Evolutionary conservation across 2,888 invertebrate species (phyloP), one percentile per base, ranked within the genome.

Genomic region (Eupithecia abbreviata): DNA sequence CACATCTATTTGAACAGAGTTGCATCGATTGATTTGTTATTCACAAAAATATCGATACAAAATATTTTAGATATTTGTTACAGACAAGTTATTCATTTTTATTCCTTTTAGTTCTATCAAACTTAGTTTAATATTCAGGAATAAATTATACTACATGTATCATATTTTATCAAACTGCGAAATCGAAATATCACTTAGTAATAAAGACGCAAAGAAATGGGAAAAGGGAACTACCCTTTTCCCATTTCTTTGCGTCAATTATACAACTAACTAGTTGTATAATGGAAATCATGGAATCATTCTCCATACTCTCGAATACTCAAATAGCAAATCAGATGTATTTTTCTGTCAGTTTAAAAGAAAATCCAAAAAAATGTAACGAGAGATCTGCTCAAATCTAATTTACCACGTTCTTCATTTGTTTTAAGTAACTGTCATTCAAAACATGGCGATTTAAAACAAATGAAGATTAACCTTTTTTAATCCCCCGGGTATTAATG

Each of bases 1-100:
- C 77, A 51, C 82, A 58, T 82, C 80, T 81, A 84, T 85, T 84
- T 84, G 80, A 82, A 81, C 80, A 82, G 81, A 76, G 77, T 80
- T 83, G 81, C 78, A 82, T 71, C 80, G 77, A 81, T 82, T 83
- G 80, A 85, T 83, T 81, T 42, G 45, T 3, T 47, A 47, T 49
- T 30, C 69, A 47, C n/a, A 43, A n/a, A 18, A 18, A 10, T 1
- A 3, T 43, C 68, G 45, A 9, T 68, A 67, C 41, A 66, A 42
- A 66, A 30, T 65, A 66, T 65, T 65, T 15, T 5, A 65, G 12
- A 10, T 62, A 30, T 62, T 65, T 12, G 18, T 41, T 65, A 65
- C 65, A 41, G 12, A 12, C 30, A n/a, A 55, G 6, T 30, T 30
- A 30, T 30, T 30, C 30, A 30, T 30, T 30, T 30, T 30, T 30